A percentile compares a stretch with the other conserved stretches of the same genome.
Evolutionary conservation across 2,888 invertebrate genomes (phyloP).

Genomic region (Rotaria socialis): DNA sequence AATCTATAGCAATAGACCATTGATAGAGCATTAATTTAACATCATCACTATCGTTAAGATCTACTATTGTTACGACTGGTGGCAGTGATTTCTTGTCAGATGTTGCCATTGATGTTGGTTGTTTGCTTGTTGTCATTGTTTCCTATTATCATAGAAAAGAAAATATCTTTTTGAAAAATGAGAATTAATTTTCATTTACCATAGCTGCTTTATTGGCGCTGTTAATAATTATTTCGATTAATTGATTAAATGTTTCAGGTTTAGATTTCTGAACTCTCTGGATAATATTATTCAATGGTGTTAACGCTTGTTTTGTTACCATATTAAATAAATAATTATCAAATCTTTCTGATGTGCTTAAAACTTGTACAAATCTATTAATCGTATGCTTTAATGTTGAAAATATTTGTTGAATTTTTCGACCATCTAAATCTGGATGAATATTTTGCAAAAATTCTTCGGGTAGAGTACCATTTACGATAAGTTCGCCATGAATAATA

Average conservation of each 20-base stretch:
- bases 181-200: background rate
- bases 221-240: background rate
- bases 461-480: no score
- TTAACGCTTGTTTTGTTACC: background rate
- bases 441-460: background rate
- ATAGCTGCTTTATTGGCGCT: background rate
- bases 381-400: background rate
- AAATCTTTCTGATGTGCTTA: background rate
- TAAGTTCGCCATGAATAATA: no score
- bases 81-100: background rate
- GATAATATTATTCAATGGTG: background rate
- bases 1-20: background rate
- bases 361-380: background rate
- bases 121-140: no score
- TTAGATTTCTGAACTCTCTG: background rate
- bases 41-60: background rate
- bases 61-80: background rate
- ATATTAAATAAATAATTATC: conserved; percentile 16
- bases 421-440: background rate
- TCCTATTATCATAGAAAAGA: no score
- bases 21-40: background rate
- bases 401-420: background rate
- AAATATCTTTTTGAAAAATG: no score
- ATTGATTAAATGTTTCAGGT: background rate
- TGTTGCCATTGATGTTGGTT: background rate